These are phyloP conservation scores for Drosophila triauraria DNA, from an alignment of 1,140 invertebrate genomes.

Conservation along the genomic window DNA sequence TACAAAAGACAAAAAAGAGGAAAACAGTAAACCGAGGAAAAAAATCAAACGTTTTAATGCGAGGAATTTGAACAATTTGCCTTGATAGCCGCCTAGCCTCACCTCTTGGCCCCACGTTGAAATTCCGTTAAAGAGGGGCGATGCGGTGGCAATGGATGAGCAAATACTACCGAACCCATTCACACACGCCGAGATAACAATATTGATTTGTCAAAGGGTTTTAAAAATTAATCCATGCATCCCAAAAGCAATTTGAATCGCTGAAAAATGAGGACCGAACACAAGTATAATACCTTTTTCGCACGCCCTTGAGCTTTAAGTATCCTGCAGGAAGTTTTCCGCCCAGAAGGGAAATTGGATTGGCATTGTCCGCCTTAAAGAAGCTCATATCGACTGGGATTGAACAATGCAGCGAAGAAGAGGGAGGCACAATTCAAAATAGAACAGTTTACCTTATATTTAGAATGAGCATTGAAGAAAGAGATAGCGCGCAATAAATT, in stretches of 20 bases:
- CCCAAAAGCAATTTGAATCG: conserved; percentile 41
- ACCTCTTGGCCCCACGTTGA: conserved; percentile 26
- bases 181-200: conserved; percentile 54
- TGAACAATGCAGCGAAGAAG: background rate
- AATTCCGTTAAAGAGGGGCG: conserved; percentile 27
- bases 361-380: conserved; percentile 1
- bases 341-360: conserved; percentile 7
- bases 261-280: conserved; percentile 15
- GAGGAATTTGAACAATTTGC: conserved; percentile 75
- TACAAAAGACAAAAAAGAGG: conserved; percentile 22
- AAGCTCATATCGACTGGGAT: background rate
- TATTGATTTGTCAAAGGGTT: conserved; percentile 78
- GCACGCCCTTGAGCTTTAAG: conserved; percentile 17
- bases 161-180: conserved; percentile 29
- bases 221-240: conserved; percentile 68
- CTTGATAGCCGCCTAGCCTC: conserved; percentile 47
- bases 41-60: conserved; percentile 79
- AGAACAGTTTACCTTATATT: background rate
- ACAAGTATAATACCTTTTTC: background rate
- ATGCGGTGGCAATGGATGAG: conserved; percentile 29
- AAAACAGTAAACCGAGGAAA: conserved; percentile 20
- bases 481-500: background rate
- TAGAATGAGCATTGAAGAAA: background rate
- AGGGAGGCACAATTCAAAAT: background rate
- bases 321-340: background rate